Percentiles rank a stretch among this genome's conserved stretches.
These are phyloP conservation scores for Hypanus sabinus DNA, from an alignment of 2,113 vertebrate species.

Conservation along the genomic window DNA sequence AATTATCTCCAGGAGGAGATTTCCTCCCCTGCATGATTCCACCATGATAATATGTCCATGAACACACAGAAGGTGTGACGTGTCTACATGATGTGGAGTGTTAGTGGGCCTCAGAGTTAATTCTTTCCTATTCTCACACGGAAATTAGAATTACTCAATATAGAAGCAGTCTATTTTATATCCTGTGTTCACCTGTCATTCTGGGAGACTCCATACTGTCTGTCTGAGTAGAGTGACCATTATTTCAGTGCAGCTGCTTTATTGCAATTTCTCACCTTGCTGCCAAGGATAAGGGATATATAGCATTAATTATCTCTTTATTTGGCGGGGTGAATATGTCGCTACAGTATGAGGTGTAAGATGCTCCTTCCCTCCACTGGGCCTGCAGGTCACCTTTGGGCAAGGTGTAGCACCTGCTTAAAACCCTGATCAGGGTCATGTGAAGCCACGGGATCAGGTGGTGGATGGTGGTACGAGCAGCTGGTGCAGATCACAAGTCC, in stretches of 20 bases:
- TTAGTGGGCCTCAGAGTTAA: neutral
- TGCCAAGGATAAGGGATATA: neutral
- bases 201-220: neutral
- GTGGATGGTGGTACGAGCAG: no score
- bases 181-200: neutral
- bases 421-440: no score
- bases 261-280: neutral
- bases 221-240: neutral
- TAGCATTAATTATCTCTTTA: constrained; percentile 17
- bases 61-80: neutral
- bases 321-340: no score
- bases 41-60: neutral
- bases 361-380: no score
- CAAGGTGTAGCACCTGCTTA: no score
- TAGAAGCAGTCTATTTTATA: neutral
- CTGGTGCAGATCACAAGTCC: no score
- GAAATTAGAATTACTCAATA: neutral
- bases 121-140: neutral
- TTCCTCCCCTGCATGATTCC: neutral
- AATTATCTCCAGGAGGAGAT: neutral
- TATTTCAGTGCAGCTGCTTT: neutral
- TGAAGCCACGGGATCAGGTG: no score
- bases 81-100: neutral
- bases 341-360: no score
- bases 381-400: no score